Conservation (phyloP, 2,797 vertebrate species). For the Sternarchorhynchus goeldii region DNA sequence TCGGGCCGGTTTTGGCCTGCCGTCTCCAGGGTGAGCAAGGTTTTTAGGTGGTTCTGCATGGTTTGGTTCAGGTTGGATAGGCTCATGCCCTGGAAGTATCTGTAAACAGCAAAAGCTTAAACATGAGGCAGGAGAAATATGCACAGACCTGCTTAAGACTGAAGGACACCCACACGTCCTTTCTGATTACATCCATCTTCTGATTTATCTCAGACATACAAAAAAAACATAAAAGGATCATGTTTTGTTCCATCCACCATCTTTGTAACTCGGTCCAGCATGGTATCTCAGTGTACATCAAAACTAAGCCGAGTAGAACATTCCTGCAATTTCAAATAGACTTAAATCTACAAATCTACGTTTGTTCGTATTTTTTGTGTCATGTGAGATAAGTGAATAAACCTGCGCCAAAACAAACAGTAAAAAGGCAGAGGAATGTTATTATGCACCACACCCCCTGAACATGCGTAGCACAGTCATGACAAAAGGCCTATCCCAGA, state of each 20-base stretch:
- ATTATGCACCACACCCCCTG: slow-evolving; percentile 8
- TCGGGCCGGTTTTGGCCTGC: slow-evolving; percentile 58
- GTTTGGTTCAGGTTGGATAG: slow-evolving; percentile 69
- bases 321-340: too few species aligned
- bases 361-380: slow-evolving; percentile 6
- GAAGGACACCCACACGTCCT: too few species aligned
- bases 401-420: neutral
- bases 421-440: slow-evolving; percentile 10
- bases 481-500: slow-evolving; percentile 11
- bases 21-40: slow-evolving; percentile 69
- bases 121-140: neutral
- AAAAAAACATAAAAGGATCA: too few species aligned
- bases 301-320: neutral
- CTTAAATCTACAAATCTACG: neutral
- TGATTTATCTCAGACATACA: neutral
- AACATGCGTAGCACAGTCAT: neutral
- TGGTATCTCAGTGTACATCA: neutral
- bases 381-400: slow-evolving; percentile 10
- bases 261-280: too few species aligned
- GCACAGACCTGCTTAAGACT: neutral
- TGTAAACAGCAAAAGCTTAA: slow-evolving; percentile 56
- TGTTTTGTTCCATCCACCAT: too few species aligned
- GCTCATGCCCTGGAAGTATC: slow-evolving; percentile 77
- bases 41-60: slow-evolving; percentile 74
- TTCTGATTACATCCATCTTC: too few species aligned